A percentile compares a stretch with the other conserved stretches of the same genome.
phyloP scores from a whole-genome alignment of 2,113 vertebrate species.

The Stictonetta naevosa region DNA sequence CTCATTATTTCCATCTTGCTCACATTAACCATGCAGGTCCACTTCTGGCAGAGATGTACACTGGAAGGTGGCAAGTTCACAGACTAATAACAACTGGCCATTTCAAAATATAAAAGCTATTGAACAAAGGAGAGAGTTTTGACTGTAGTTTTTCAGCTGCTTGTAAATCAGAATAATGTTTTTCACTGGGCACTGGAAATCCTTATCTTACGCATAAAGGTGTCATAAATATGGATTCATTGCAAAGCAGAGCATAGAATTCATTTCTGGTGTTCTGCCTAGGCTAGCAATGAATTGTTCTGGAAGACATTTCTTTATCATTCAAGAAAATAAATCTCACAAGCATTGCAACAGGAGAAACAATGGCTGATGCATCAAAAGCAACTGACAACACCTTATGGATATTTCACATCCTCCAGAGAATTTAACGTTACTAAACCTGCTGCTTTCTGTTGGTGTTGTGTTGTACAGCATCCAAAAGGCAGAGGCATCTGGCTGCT shows the following conservation, averaged over 20 bases:
- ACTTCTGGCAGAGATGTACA: background rate
- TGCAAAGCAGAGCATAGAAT: background rate
- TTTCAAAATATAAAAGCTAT: background rate
- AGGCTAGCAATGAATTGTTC: background rate
- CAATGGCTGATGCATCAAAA: background rate
- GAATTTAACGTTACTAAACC: background rate
- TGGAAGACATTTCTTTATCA: background rate
- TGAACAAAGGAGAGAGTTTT: background rate
- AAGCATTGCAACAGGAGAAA: background rate
- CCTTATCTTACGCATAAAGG: background rate
- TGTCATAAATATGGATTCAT: background rate
- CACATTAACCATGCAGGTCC: accelerated
- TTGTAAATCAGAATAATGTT: conserved; percentile 5
- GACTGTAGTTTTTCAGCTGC: background rate
- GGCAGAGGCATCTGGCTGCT: background rate
- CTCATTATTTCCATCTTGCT: background rate
- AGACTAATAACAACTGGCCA: background rate
- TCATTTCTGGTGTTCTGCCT: background rate
- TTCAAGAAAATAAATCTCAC: conserved; percentile 1
- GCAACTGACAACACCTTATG: background rate
- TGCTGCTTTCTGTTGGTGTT: background rate
- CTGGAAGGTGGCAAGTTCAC: background rate
- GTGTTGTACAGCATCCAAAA: background rate
- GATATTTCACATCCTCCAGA: accelerated
- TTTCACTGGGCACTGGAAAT: background rate